Percentiles rank a stretch among this genome's conserved stretches.
Conservation (phyloP, 2,888 invertebrate species). For the Torymus tubicola region DNA sequence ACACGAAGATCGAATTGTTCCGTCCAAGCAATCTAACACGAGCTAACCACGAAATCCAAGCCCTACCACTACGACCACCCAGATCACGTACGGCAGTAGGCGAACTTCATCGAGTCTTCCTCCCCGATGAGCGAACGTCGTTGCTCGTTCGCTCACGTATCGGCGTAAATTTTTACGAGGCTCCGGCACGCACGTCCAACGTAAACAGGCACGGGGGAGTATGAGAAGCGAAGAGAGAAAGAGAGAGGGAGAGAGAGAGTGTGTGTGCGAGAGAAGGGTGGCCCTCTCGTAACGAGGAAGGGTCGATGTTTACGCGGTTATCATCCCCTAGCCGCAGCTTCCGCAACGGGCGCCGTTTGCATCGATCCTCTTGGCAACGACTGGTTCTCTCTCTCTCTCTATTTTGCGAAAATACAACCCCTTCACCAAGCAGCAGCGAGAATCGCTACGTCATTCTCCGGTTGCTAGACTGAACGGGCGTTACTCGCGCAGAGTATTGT, state of each 20-base stretch:
- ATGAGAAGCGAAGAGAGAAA: too few relatives aligned
- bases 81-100: too few relatives aligned
- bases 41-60: too few relatives aligned
- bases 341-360: slow-evolving; percentile 73
- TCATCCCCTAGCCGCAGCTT: slow-evolving; percentile 69
- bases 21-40: too few relatives aligned
- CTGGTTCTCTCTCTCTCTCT: background rate
- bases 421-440: background rate
- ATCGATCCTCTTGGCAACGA: slow-evolving; percentile 67
- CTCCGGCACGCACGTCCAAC: too few relatives aligned
- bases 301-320: slow-evolving; percentile 62
- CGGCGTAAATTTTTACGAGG: too few relatives aligned
- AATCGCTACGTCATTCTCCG: background rate
- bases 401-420: slow-evolving; percentile 16
- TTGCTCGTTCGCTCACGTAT: background rate
- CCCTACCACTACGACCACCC: too few relatives aligned
- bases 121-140: background rate
- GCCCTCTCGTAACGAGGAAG: background rate
- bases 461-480: too few relatives aligned
- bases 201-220: too few relatives aligned
- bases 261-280: slow-evolving; percentile 19
- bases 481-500: too few relatives aligned
- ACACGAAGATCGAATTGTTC: too few relatives aligned
- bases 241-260: background rate
- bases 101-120: too few relatives aligned